Percentiles rank a stretch among this genome's conserved stretches.
phyloP scores from a whole-genome alignment of 2,113 vertebrate genomes.

The Pedetes capensis region DNA sequence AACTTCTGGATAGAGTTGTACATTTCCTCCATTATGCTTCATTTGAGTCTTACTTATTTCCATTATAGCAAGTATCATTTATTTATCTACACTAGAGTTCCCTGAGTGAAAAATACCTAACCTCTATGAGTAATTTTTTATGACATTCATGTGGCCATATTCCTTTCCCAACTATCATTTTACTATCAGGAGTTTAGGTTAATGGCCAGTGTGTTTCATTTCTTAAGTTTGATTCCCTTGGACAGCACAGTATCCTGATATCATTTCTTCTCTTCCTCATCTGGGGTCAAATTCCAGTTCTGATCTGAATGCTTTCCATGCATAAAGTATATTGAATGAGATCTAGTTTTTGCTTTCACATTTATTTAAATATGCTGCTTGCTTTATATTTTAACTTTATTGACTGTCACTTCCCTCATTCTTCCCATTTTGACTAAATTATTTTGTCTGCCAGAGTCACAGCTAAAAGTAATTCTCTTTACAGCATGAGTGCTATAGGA shows the following conservation, averaged over 20 bases:
- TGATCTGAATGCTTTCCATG: slow-evolving; percentile 10
- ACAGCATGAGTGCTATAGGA: not conserved
- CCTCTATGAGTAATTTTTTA: not conserved
- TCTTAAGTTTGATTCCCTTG: slow-evolving; percentile 8
- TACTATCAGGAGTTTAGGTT: slow-evolving; percentile 36
- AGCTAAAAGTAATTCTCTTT: not conserved
- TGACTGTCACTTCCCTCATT: slow-evolving; percentile 2
- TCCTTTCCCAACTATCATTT: not conserved
- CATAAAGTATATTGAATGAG: not conserved
- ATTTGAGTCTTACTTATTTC: not conserved
- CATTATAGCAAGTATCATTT: not conserved
- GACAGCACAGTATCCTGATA: not conserved
- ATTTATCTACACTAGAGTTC: not conserved
- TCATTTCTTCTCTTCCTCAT: not conserved
- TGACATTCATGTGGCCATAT: not conserved
- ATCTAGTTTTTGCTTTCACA: slow-evolving; percentile 18
- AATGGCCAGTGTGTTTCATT: not conserved
- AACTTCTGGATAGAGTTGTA: not conserved
- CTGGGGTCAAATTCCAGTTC: not conserved
- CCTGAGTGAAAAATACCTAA: not conserved
- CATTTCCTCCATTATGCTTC: not conserved
- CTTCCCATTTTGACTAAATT: not conserved
- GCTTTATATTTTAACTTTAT: slow-evolving; percentile 40
- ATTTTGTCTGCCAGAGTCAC: slow-evolving; percentile 39
- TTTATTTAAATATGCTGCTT: slow-evolving; percentile 48